Base-by-base conservation (phyloP, 2,888 invertebrate genomes). In the Dynastes hyllus region DNA sequence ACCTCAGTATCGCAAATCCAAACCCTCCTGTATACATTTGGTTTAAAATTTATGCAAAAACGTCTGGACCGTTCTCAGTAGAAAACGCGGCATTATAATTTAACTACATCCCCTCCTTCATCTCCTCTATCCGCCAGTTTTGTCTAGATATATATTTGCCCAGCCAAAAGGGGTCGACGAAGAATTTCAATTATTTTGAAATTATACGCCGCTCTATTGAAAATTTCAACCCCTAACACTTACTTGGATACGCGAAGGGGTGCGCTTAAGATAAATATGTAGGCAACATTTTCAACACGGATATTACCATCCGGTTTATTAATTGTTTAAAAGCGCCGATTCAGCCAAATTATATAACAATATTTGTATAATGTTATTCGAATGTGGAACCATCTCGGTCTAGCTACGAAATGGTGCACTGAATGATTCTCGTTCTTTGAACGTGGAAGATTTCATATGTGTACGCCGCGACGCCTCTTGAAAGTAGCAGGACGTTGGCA, bases 171-270 rank as follows among this genome's bases (percentile, higher is more conserved):
- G 61, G 77, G 67, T 67, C 45, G 61, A 58, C 67, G 73, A 53
- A 75, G 75, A 73, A 69, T 77, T 65, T 53, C 71, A 63, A 76
- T 77, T 79, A 76, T 73, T 73, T 58, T 40, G 73, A 73, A 73
- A 73, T 73, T 73, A 73, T 73, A 73, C 73, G 73, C 58, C 51
- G 58, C 40, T 73, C 40, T 73, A 73, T 73, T 73, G 73, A 73
- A 73, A 73, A 73, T 73, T 67, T 58, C 40, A 58, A 58, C 58
- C 73, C 58, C 40, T 58, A 22, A 73, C 58, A 16, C 67, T 16
- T 27, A 11, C 67, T 65, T 67, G 58, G 40, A 58, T 73, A 58
- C 40, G 8, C 61, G 58, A 4, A 13, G 45, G 16, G 22, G 11
- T 8, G 16, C 22, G 58, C 40, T 6, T 40, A 73, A 73, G 73